These are phyloP conservation scores for Busseola fusca DNA, from an alignment of 2,888 invertebrate species.

Conservation along the genomic window DNA sequence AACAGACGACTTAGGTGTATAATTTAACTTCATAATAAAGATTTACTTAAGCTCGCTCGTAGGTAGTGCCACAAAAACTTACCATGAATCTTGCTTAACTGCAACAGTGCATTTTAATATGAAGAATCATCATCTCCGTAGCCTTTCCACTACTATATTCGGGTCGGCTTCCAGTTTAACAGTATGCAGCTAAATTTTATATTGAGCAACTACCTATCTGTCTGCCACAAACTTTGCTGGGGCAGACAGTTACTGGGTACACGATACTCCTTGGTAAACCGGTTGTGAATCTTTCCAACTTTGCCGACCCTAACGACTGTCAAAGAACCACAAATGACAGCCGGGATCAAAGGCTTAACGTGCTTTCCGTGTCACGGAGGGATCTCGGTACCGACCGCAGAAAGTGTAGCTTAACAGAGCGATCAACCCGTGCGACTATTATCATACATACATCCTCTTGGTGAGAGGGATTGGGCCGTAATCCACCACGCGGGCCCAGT, in stretches of 20 bases:
- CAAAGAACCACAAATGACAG: background rate
- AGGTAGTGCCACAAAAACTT: slow-evolving; percentile 18
- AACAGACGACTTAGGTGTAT: slow-evolving; percentile 13
- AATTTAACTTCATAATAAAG: slow-evolving; percentile 41
- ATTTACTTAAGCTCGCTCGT: slow-evolving; percentile 26
- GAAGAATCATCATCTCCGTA: background rate
- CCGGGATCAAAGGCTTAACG: background rate
- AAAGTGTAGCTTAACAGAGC: background rate
- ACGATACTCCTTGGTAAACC: background rate
- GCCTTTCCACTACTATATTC: background rate
- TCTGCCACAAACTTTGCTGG: background rate
- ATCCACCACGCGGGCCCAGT: too few species aligned
- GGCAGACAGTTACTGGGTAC: background rate
- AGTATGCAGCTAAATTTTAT: background rate
- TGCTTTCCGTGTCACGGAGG: background rate
- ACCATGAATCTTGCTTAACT: slow-evolving; percentile 46
- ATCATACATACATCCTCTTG: too few species aligned
- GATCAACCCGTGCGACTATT: background rate
- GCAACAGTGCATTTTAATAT: slow-evolving; percentile 20
- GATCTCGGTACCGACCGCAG: background rate
- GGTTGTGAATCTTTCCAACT: background rate
- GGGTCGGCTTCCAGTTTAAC: background rate
- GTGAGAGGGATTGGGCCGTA: too few species aligned
- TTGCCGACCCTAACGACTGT: background rate
- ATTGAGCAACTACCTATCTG: background rate